Conservation (phyloP, 1,140 invertebrate species). For the Papilio aristodemus region DNA sequence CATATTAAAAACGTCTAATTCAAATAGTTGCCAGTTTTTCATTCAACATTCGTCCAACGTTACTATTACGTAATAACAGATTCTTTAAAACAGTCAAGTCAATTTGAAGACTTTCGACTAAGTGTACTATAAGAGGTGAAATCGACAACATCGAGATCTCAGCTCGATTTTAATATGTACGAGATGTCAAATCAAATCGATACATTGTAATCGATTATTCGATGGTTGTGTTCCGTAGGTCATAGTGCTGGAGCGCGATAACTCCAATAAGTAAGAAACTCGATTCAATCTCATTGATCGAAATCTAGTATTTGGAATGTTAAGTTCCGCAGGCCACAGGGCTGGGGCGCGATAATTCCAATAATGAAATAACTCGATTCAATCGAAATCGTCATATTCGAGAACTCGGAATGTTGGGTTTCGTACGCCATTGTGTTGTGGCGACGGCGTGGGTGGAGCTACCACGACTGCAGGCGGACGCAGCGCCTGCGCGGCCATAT, state of each 20-base stretch:
- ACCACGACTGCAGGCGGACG: conserved; percentile 61
- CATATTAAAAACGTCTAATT: too few relatives aligned
- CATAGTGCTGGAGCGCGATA: background rate
- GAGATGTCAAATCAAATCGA: background rate
- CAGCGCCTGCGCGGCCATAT: conserved; percentile 54
- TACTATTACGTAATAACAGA: too few relatives aligned
- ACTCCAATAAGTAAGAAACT: background rate
- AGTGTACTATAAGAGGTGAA: too few relatives aligned
- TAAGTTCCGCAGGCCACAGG: background rate
- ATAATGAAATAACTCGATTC: conserved; percentile 34
- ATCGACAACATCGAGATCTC: too few relatives aligned
- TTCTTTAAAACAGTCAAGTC: too few relatives aligned
- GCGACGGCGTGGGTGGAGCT: conserved; percentile 71
- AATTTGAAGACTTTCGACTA: too few relatives aligned
- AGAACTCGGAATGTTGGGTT: conserved; percentile 62
- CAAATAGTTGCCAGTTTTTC: too few relatives aligned
- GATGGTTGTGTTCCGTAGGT: background rate
- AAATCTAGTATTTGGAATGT: background rate
- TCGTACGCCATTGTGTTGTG: conserved; percentile 48
- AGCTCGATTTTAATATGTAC: too few relatives aligned
- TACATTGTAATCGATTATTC: background rate
- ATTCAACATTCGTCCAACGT: too few relatives aligned
- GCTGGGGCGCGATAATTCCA: background rate
- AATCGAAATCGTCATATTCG: conserved; percentile 69
- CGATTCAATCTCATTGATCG: conserved; percentile 57